phyloP scores from a whole-genome alignment of 2,113 vertebrate species.

The Cephalopholis sonnerati region DNA sequence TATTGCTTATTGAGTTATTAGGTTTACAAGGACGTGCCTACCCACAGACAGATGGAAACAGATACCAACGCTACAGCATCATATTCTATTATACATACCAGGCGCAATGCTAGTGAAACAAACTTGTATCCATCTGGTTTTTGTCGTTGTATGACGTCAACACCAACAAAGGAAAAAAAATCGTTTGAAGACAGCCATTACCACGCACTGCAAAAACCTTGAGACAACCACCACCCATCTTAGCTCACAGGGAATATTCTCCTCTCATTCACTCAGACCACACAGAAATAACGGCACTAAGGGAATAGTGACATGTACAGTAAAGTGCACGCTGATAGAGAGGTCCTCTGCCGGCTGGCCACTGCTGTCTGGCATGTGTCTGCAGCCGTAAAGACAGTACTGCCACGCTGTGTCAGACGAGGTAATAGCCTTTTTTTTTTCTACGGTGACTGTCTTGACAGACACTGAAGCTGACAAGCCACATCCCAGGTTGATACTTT shows the following conservation, averaged over 20 bases:
- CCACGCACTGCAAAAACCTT: background rate
- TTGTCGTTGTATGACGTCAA: background rate
- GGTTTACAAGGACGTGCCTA: background rate
- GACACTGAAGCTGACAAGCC: constrained; percentile 30
- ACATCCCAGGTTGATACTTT: constrained; percentile 19
- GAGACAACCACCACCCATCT: background rate
- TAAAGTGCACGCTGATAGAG: constrained; percentile 28
- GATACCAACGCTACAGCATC: background rate
- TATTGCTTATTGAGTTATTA: no score
- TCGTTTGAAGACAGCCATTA: background rate
- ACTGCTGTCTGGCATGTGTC: background rate
- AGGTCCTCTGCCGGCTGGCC: constrained; percentile 24
- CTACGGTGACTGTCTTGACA: constrained; percentile 34
- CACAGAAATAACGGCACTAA: background rate
- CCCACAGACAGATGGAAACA: constrained; percentile 2
- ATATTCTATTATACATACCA: constrained; percentile 3
- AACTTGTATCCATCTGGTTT: no score
- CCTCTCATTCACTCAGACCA: no score
- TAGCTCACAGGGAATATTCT: background rate
- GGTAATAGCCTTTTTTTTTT: constrained; percentile 40
- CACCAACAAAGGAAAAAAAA: background rate
- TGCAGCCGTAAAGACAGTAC: constrained; percentile 17
- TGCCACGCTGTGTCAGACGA: constrained; percentile 52
- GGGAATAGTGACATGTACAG: background rate
- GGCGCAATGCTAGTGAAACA: background rate